Evolutionary conservation across 2,888 invertebrate species (phyloP), one percentile per base, ranked within the genome.

Genomic region (Mythimna vitellina): DNA sequence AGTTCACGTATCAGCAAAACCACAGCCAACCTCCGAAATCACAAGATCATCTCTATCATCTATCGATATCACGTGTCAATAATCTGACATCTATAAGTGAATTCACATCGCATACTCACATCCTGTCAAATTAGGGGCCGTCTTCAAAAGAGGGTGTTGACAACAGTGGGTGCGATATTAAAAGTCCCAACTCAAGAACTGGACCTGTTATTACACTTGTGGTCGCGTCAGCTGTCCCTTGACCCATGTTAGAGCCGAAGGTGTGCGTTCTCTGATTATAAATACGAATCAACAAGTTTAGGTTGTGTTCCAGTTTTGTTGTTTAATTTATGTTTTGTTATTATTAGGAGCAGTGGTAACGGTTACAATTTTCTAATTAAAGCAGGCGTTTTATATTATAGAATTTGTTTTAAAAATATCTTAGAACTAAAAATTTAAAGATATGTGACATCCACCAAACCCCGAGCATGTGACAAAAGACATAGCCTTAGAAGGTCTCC

Each of bases 141-240:
- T 83, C 83, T 86, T 83, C 82, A 79, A 86, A 87, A 81, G 82
- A 88, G 85, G 89, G 86, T 86, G 87, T 85, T 87, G 88, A 82
- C 80, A 72, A 87, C 86, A 86, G 81, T 86, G 80, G 70, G 77
- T 70, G 84, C 87, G 82, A 92, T 93, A 93, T 93, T 93, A 92
- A 93, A 92, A 92, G 89, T 92, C 93, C 92, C 89, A 86, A 84
- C 89, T 92, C 92, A 92, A 90, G 89, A 58, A 51, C 46, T 87
- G 86, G 77, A 84, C 80, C 86, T 84, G 77, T 89, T 90, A 89
- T 90, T 89, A 86, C 86, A 78, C 80, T 76, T 80, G 92, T 88
- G 92, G 92, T 92, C 85, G 87, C 90, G 92, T 92, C 92, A 91
- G 87, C 91, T 90, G 91, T 91, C 92, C 65, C 85, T 72, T 79